A percentile compares a stretch with the other conserved stretches of the same genome.
Evolutionary conservation across 2,797 vertebrate species (phyloP).

Genomic region (Spondyliosoma cantharus): DNA sequence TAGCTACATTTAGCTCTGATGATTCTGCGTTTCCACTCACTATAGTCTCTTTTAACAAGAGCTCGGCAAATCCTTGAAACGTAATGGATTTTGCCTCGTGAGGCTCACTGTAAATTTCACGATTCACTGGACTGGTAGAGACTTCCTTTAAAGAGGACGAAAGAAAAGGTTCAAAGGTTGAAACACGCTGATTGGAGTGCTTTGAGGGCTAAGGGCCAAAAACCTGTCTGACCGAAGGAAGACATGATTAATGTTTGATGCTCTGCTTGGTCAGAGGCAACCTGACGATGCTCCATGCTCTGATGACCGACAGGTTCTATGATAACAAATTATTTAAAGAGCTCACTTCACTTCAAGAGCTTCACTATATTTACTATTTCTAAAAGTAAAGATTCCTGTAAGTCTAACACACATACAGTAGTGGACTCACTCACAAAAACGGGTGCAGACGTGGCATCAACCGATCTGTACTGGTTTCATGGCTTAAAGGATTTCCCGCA

Average conservation of each 20-base stretch:
- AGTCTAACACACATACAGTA: not conserved
- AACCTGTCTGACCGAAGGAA: slow-evolving; percentile 1
- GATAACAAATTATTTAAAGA: not conserved
- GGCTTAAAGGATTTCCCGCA: slow-evolving; percentile 70
- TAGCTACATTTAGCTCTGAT: not conserved
- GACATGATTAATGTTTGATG: slow-evolving; percentile 8
- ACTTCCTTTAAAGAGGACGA: slow-evolving; percentile 15
- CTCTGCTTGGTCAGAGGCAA: not conserved
- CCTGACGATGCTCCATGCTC: not conserved
- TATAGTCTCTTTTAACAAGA: not conserved
- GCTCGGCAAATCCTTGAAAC: slow-evolving; percentile 10
- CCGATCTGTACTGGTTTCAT: slow-evolving; percentile 62
- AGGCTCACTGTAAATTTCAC: slow-evolving; percentile 11
- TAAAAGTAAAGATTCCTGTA: slow-evolving; percentile 13
- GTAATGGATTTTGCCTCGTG: slow-evolving; percentile 12
- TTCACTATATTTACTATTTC: not conserved
- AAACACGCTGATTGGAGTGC: slow-evolving; percentile 26
- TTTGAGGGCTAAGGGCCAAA: slow-evolving; percentile 4
- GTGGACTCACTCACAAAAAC: slow-evolving; percentile 33
- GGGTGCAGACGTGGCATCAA: slow-evolving; percentile 36
- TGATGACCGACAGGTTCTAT: not conserved
- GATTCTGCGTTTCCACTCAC: slow-evolving; percentile 4
- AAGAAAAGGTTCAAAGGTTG: slow-evolving; percentile 27
- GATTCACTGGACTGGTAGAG: not conserved
- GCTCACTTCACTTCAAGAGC: too few relatives aligned